Evolutionary conservation across 2,797 vertebrate species (phyloP), one percentile per base, ranked within the genome.

Genomic region (Sebastolobus alascanus): DNA sequence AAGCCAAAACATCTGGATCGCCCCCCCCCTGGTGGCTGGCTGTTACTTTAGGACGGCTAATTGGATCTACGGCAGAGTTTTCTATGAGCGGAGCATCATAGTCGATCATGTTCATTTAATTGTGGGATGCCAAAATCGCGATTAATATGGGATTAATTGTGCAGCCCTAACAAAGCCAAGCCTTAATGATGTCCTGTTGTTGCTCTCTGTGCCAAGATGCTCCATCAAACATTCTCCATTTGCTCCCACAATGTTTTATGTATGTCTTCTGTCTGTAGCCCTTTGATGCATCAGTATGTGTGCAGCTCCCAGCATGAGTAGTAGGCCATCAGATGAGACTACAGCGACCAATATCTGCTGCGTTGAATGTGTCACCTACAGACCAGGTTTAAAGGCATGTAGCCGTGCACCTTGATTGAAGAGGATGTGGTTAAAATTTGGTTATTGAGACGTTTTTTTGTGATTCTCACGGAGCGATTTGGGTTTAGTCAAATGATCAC

Each of bases 361-460:
- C 68, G 29, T 8, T 68, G 27, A 60, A 33, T 52, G 73, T 50
- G 37, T 9, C 58, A 69, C 29, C 27, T 56, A n/a, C n/a, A 71
- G 29, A 27, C 52, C 66, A 22, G 61, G 40, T 68, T 80, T 22
- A 20, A 8, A 56, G 54, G 13, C 55, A 3, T 52, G 18, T 63
- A 58, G 78, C 7, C 6, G 1, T 68, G 80, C 66, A 18, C 16
- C 54, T 43, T 60, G 18, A 81, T 80, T 55, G 69, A 77, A 86
- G 83, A 89, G 89, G 87, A 90, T 91, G 92, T 90, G 91, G 89
- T 90, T 74, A 27, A 55, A 59, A 65, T 88, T 83, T 88, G 76
- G 56, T 77, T 89, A 70, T 76, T 67, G 74, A 83, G 46, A 73
- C 29, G 74, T 70, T 59, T 84, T 75, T 35, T 68, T 68, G 77